Base-by-base conservation (phyloP, 2,113 vertebrate genomes). In the Percina caprodes region DNA sequence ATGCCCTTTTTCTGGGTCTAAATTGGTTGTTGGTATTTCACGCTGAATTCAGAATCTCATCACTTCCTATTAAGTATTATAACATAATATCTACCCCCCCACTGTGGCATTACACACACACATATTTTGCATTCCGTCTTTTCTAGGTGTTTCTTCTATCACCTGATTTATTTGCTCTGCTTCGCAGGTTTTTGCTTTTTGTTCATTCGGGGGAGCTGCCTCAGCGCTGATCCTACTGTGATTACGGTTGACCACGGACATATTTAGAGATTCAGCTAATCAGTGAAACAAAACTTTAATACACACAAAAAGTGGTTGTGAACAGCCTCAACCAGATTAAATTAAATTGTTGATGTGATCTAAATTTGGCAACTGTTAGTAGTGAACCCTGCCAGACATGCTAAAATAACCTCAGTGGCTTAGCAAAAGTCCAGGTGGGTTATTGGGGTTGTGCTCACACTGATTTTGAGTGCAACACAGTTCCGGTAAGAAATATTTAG, bases 141-240 rank as follows among this genome's bases (percentile, higher is more conserved):
- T 52, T 72, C 30, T 23, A 21, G 33, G 73, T 24, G 42, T 85
- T 83, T 75, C 77, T 83, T 75, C 77, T 75, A 35, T 69, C 26
- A 63, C 42, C 24, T 49, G 19, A 5, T 52, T 60, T 19, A 69
- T 35, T 59, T 59, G 30, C 46, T 78, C n/a, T 30, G 23, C n/a
- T 45, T 52, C 6, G 15, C 4, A 51, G 24, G 21, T 16, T 24
- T 23, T 42, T 39, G 15, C 15, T 39, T 59, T 16, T 14, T 11
- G 18, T 69, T 69, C 18, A 63, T 79, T 46, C 65, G 35, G 23
- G 68, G 48, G 49, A 30, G 65, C n/a, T n/a, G 75, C 26, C 52
- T 60, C 21, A 6, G 55, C n/a, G 0, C 16, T 45, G 18, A 46
- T 14, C 52, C 33, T 19, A 21, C 56, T 49, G 45, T 18, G 62